Evolutionary conservation across 1,140 invertebrate genomes (phyloP).

Genomic region (Euwallacea fornicatus): DNA sequence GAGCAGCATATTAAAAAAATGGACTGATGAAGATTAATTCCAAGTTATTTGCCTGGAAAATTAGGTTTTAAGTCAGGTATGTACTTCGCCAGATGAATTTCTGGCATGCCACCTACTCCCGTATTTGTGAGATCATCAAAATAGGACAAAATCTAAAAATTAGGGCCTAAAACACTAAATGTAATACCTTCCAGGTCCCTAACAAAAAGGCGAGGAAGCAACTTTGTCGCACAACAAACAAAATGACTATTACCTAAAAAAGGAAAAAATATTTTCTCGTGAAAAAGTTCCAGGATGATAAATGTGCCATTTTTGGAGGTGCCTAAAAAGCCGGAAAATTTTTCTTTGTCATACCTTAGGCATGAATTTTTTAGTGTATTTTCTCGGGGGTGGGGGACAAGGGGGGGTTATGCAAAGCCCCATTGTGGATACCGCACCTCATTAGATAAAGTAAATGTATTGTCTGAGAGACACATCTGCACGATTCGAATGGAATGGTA

Average conservation of each 20-base stretch:
- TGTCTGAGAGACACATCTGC: not conserved
- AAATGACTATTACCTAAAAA: conserved; percentile 14
- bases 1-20: not conserved
- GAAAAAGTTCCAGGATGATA: conserved; percentile 16
- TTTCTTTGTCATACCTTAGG: conserved; percentile 22
- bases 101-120: not conserved
- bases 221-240: conserved; percentile 17
- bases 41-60: not conserved
- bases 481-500: no score
- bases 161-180: not conserved
- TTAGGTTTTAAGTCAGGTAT: not conserved
- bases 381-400: not conserved
- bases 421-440: no score
- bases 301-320: conserved; percentile 18
- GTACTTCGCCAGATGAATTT: not conserved
- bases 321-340: conserved; percentile 21
- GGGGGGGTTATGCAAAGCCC: no score
- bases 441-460: not conserved
- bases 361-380: conserved; percentile 20
- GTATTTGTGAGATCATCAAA: not conserved
- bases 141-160: not conserved
- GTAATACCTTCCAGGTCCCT: not conserved
- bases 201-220: conserved; percentile 9
- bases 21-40: not conserved
- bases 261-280: conserved; percentile 10